Base-by-base conservation (phyloP, 2,888 invertebrate species). In the Lepidocyrtoides sp. region DNA sequence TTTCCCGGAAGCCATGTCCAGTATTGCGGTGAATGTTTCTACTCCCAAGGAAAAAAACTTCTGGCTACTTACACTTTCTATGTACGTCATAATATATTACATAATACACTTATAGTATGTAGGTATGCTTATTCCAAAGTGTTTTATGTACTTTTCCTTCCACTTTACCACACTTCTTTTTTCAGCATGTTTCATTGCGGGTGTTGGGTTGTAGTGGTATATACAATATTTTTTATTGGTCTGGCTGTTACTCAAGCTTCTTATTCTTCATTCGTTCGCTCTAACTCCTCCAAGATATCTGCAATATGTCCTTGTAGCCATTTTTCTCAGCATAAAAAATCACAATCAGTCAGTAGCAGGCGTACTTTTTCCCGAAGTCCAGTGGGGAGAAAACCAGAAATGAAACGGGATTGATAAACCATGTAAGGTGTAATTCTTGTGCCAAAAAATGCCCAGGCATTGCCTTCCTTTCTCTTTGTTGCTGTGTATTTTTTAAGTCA, bases 271-370 rank as follows among this genome's bases (percentile, higher is more conserved):
- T 82, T 60, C 60, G 54, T 72, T n/a, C 29, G 77, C 77, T 87
- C 20, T 20, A 51, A 44, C 81, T 88, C 81, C 60, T 83, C 44
- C 60, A 88, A 81, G 82, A 89, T 75, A 89, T 89, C 89, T 89
- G 82, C 72, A 89, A 75, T 51, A 82, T 89, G 89, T 89, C 89
- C 89, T 89, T 89, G 89, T 89, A 75, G 89, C 54, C 72, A 89
- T 89, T 89, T 89, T 89, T 89, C 89, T 89, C 89, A 89, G 89
- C 82, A 89, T 89, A 89, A 89, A 89, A 89, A 89, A 89, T 89
- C 89, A 82, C 89, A 89, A 89, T 89, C 89, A 89, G 89, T 89
- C 89, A 89, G 82, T 26, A 82, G 60, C 89, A 89, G 89, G 81
- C 89, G 82, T 83, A 89, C 89, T 75, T 57, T 89, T 89, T 88